Percentiles rank a stretch among this genome's conserved stretches.
phyloP scores from a whole-genome alignment of 2,113 vertebrate genomes.

The Heterocephalus glaber region DNA sequence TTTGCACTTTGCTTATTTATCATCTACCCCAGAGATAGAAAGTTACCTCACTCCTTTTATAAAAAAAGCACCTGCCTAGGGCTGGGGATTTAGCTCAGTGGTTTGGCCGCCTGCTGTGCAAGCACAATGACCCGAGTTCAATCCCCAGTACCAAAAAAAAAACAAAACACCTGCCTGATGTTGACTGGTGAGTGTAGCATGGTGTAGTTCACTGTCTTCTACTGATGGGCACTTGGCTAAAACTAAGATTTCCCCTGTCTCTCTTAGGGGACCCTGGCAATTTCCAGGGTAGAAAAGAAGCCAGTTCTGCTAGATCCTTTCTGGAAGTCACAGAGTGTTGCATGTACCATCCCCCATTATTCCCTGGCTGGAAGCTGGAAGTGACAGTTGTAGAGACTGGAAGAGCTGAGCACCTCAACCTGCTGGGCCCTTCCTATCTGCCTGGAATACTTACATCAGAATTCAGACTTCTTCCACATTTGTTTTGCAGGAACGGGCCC shows the following conservation, averaged over 20 bases:
- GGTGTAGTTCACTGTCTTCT: accelerated
- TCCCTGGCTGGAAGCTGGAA: background rate
- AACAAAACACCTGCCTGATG: background rate
- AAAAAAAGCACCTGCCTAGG: background rate
- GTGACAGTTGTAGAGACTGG: background rate
- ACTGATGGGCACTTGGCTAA: background rate
- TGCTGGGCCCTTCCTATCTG: background rate
- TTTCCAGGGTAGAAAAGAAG: background rate
- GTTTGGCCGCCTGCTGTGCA: no score
- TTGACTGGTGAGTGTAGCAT: accelerated
- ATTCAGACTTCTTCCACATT: background rate
- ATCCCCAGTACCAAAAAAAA: no score
- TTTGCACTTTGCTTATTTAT: background rate
- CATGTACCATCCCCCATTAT: background rate
- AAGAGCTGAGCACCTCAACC: background rate
- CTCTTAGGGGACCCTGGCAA: background rate
- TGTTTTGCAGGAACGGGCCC: conserved; percentile 82
- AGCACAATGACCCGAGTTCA: no score
- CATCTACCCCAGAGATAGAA: background rate
- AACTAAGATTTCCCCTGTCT: background rate
- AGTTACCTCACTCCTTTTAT: background rate
- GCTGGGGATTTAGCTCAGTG: no score
- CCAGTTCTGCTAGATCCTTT: background rate
- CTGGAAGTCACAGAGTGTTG: background rate
- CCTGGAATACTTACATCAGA: background rate